A percentile compares a stretch with the other conserved stretches of the same genome.
These are phyloP conservation scores for Coptodon rendalli DNA, from an alignment of 2,113 vertebrate genomes.

Conservation along the genomic window DNA sequence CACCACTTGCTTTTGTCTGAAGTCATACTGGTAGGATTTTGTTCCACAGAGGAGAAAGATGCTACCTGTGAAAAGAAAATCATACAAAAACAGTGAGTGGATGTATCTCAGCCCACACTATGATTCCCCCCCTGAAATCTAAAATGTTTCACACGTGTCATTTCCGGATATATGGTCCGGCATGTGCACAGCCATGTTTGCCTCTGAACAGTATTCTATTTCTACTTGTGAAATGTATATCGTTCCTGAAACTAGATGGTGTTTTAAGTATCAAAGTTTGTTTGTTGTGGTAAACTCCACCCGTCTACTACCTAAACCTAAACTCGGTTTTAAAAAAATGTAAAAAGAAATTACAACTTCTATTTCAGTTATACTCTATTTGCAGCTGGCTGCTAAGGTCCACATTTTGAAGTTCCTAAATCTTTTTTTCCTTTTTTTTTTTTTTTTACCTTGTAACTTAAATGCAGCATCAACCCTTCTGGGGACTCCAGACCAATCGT, in stretches of 20 bases:
- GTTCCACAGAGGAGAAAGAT: conserved; percentile 41
- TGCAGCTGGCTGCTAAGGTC: neutral
- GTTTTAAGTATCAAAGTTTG: neutral
- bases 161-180: neutral
- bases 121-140: neutral
- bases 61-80: conserved; percentile 22
- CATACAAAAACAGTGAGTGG: neutral
- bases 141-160: neutral
- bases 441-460: conserved; percentile 27
- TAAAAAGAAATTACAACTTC: conserved; percentile 33
- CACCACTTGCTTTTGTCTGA: conserved; percentile 6
- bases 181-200: neutral
- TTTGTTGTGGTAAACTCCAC: conserved; percentile 1
- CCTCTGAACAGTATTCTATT: neutral
- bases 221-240: neutral
- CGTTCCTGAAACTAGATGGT: neutral
- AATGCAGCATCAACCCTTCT: conserved; percentile 45
- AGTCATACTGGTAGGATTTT: conserved; percentile 42
- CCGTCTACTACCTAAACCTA: conserved; percentile 6
- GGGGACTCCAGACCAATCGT: conserved; percentile 38
- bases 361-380: conserved; percentile 16
- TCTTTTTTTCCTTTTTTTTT: neutral
- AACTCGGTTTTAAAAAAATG: neutral
- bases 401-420: neutral
- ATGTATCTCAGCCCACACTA: neutral